Evolutionary conservation across 1,140 invertebrate genomes (phyloP), one percentile per base, ranked within the genome.

Genomic region (Steinernema feltiae): DNA sequence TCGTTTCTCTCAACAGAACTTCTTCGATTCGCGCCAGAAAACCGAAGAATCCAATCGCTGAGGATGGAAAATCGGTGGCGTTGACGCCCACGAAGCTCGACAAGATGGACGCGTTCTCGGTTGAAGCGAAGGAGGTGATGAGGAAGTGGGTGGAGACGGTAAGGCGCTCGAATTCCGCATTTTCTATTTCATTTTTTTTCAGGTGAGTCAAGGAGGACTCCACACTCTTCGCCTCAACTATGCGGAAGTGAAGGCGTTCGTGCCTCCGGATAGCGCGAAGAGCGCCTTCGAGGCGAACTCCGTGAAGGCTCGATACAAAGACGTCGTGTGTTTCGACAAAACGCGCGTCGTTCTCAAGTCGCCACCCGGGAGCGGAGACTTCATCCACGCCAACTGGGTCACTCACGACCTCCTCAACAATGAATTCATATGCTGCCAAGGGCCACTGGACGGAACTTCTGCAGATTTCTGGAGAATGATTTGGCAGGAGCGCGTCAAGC

Each of bases 381-480:
- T 98, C 85, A 95, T 99, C 73, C 98, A 99, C 89, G 96, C 95
- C 21, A 99, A 98, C 88, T 92, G 93, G 84, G 98, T 98, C 3
- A 76, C 69, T 27, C 53, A 63, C 53, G 24, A 27, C 2, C 53
- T 63, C 2, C n/a, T 78, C 17, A 21, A 32, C 32, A 82, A 93
- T 84, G 89, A 89, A n/a, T 96, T 95, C 86, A 94, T 96, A 82
- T 94, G 94, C 0, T 95, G 93, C 1, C 94, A 97, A 88, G 95
- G 94, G 21, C 97, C 94, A 87, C 88, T 98, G 76, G 91, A 91
- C 17, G 92, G 91, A 76, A 98, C 96, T 0, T 90, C 94, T 48
- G 89, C 90, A 69, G 95, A 98, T 87, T 98, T 98, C 88, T 99
- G 95, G 95, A 91, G 93, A 80, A 98, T 98, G 96, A 92, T 97